Evolutionary conservation across 2,888 invertebrate species (phyloP).

Genomic region (Atherix ibis): DNA sequence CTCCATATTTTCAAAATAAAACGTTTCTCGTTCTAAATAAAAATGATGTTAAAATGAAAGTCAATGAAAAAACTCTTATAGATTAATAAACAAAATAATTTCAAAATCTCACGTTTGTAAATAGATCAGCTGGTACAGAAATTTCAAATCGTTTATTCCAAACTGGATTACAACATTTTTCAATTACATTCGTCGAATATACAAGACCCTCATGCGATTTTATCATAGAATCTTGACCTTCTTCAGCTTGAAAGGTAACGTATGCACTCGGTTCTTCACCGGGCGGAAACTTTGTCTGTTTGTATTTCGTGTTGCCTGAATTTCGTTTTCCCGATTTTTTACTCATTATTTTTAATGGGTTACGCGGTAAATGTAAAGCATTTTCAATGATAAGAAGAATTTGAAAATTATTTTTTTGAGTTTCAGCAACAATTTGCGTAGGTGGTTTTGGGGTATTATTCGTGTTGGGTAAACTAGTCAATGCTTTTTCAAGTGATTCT

Average conservation of each 20-base stretch:
- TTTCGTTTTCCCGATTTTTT: conserved; percentile 23
- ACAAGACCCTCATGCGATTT: conserved; percentile 31
- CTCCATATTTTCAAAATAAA: conserved; percentile 46
- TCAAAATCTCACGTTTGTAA: conserved; percentile 36
- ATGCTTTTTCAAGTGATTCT: conserved; percentile 26
- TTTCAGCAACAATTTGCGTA: background rate
- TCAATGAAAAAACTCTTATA: conserved; percentile 2
- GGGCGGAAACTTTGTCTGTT: conserved; percentile 21
- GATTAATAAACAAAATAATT: conserved; percentile 2
- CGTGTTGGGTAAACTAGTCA: conserved; percentile 13
- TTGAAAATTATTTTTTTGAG: conserved; percentile 19
- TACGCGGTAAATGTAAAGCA: conserved; percentile 39
- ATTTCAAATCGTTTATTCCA: conserved; percentile 41
- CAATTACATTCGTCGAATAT: conserved; percentile 36
- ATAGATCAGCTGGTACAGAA: conserved; percentile 32
- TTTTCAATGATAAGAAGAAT: conserved; percentile 38
- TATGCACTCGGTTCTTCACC: conserved; percentile 40
- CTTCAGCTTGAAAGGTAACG: conserved; percentile 40
- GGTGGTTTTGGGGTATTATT: background rate
- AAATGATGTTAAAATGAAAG: conserved; percentile 3
- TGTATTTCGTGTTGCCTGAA: conserved; percentile 16
- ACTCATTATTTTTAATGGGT: conserved; percentile 25
- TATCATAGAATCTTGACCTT: conserved; percentile 18
- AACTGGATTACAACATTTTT: conserved; percentile 36
- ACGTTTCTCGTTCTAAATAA: conserved; percentile 37